phyloP scores from a whole-genome alignment of 2,113 vertebrate species.

The Dicerorhinus sumatrensis region DNA sequence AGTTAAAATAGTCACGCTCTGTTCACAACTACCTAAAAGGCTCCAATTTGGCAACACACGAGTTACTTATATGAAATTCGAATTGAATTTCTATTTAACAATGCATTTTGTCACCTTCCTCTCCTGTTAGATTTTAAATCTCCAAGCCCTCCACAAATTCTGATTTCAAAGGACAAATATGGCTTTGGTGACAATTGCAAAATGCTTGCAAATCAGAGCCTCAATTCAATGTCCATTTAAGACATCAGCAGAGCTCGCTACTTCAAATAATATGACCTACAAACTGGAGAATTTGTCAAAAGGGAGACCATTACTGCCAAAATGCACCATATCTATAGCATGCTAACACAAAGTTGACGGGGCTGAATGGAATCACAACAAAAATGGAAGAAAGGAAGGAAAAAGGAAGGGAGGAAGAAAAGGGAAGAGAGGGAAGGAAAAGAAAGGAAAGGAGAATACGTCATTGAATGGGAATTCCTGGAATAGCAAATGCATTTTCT shows the following conservation, averaged over 20 bases:
- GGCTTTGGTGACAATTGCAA: neutral
- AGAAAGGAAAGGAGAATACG: neutral
- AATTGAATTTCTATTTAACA: neutral
- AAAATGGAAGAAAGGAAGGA: neutral
- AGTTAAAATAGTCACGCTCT: neutral
- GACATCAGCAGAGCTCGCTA: neutral
- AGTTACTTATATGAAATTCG: neutral
- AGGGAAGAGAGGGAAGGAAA: neutral
- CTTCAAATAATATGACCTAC: neutral
- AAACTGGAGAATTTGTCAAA: neutral
- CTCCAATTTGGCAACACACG: neutral
- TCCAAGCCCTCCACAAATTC: neutral
- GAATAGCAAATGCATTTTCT: neutral
- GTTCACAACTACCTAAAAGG: neutral
- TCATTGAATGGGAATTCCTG: neutral
- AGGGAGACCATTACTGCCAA: neutral
- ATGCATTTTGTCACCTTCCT: neutral
- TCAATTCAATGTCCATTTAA: neutral
- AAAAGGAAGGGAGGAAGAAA: neutral
- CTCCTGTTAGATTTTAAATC: neutral
- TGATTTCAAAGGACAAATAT: slow-evolving; percentile 16
- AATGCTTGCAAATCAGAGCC: neutral
- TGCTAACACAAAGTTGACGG: neutral
- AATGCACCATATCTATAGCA: neutral
- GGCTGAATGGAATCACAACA: neutral